Conservation (phyloP, 2,113 vertebrate species). For the Chaetura pelagica region DNA sequence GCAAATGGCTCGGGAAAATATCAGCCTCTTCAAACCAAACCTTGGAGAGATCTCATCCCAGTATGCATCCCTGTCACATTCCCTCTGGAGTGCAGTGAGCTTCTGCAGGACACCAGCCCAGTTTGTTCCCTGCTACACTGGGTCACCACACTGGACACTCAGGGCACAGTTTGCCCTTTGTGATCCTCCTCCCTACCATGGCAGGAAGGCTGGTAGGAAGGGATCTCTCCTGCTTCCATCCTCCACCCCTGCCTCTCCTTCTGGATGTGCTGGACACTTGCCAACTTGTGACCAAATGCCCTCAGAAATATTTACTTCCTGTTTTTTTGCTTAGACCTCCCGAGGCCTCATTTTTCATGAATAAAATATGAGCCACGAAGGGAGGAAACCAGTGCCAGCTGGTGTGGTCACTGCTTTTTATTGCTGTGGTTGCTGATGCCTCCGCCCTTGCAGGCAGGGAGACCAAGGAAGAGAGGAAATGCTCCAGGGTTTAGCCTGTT, state of each 20-base stretch:
- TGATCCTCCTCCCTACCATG: not conserved
- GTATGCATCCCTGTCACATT: not conserved
- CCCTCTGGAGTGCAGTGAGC: not conserved
- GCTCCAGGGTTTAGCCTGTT: not conserved
- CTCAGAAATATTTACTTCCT: slow-evolving; percentile 76
- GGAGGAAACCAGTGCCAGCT: slow-evolving; percentile 67
- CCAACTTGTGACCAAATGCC: not conserved
- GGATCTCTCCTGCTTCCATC: not conserved
- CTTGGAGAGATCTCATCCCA: not conserved
- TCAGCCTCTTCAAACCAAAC: not conserved
- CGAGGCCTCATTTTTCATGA: slow-evolving; percentile 66
- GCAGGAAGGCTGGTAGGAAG: not conserved
- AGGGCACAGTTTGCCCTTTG: not conserved
- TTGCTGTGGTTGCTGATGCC: slow-evolving; percentile 68
- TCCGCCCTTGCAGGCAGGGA: not conserved
- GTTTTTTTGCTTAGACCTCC: slow-evolving; percentile 44
- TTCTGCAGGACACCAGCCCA: not conserved
- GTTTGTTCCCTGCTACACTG: not conserved
- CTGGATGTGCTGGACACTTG: not conserved
- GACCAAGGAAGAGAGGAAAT: not conserved
- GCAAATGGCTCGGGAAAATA: not conserved
- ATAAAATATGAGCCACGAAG: slow-evolving; percentile 75
- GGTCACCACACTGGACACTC: not conserved
- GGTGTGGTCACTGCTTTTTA: slow-evolving; percentile 47
- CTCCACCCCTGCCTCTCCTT: not conserved